These are phyloP conservation scores for Euphysa ruthae DNA, from an alignment of 30 jellyfish, hydroid and myxozoan species.

Conservation along the genomic window DNA sequence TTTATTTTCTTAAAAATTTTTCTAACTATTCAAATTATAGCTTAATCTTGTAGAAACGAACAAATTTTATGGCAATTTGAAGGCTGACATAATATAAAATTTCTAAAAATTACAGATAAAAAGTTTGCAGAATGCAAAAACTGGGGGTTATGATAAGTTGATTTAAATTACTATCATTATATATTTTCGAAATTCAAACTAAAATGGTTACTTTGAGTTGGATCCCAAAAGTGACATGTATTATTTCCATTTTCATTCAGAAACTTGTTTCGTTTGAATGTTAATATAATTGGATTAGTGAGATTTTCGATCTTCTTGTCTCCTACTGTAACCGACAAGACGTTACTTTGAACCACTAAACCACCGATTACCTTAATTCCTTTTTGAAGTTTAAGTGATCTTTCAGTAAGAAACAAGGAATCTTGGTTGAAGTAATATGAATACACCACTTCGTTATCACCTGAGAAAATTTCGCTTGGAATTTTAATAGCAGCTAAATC, in stretches of 20 bases:
- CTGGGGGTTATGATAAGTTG: too few relatives aligned
- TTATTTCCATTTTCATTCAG: constrained; percentile 20
- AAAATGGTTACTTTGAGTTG: too few relatives aligned
- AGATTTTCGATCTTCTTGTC: constrained; percentile 31
- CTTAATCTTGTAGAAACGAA: too few relatives aligned
- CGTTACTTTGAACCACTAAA: constrained; percentile 35
- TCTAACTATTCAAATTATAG: too few relatives aligned
- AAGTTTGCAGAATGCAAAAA: too few relatives aligned
- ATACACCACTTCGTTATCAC: not conserved
- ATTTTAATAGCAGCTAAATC: not conserved
- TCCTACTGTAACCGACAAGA: constrained; percentile 68
- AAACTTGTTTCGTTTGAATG: not conserved
- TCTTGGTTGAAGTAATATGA: not conserved
- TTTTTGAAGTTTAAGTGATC: not conserved
- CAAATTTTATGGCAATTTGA: too few relatives aligned
- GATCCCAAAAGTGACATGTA: constrained; percentile 32
- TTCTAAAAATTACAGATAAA: too few relatives aligned
- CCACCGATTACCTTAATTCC: not conserved
- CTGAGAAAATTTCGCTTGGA: constrained; percentile 5
- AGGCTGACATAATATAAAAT: too few relatives aligned
- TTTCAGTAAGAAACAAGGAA: constrained; percentile 9
- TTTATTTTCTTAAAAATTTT: too few relatives aligned
- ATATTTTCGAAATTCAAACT: too few relatives aligned
- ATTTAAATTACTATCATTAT: too few relatives aligned
- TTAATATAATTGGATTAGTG: constrained; percentile 10